phyloP scores from a whole-genome alignment of 1,140 invertebrate genomes.

The Listronotus oregonensis region DNA sequence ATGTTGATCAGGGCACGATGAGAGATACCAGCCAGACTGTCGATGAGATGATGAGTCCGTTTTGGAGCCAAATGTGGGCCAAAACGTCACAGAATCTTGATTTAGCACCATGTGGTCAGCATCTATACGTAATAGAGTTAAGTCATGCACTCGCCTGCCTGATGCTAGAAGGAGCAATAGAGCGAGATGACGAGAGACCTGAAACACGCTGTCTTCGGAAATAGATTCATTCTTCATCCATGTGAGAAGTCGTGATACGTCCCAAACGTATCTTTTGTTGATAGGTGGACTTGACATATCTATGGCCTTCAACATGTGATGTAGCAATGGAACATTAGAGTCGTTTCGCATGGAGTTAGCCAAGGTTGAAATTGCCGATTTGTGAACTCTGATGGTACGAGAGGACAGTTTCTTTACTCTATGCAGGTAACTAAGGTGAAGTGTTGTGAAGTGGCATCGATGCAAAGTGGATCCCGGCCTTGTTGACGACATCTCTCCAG shows the following conservation, averaged over 20 bases:
- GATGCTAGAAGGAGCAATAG: slow-evolving; percentile 48
- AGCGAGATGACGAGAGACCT: slow-evolving; percentile 44
- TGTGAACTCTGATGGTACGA: slow-evolving; percentile 28
- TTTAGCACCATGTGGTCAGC: slow-evolving; percentile 12
- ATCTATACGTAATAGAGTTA: slow-evolving; percentile 48
- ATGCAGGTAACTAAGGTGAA: slow-evolving; percentile 12
- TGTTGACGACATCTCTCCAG: not conserved
- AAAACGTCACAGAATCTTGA: slow-evolving; percentile 37
- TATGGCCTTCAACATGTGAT: slow-evolving; percentile 10
- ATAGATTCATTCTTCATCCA: slow-evolving; percentile 7
- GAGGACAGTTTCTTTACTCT: slow-evolving; percentile 14
- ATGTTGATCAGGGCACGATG: not conserved
- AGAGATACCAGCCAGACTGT: slow-evolving; percentile 51
- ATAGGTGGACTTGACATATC: not conserved
- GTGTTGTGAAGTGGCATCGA: not conserved
- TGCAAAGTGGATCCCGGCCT: not conserved
- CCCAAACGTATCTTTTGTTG: slow-evolving; percentile 10
- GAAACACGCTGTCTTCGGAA: slow-evolving; percentile 41
- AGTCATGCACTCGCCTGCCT: slow-evolving; percentile 51
- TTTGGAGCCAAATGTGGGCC: slow-evolving; percentile 52
- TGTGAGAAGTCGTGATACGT: slow-evolving; percentile 1
- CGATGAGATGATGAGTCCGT: slow-evolving; percentile 44
- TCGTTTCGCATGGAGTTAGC: slow-evolving; percentile 13
- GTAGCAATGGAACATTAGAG: not conserved
- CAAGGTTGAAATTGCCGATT: slow-evolving; percentile 25